Conservation (phyloP, 2,113 vertebrate genomes). For the Gallinago jamesoni region DNA sequence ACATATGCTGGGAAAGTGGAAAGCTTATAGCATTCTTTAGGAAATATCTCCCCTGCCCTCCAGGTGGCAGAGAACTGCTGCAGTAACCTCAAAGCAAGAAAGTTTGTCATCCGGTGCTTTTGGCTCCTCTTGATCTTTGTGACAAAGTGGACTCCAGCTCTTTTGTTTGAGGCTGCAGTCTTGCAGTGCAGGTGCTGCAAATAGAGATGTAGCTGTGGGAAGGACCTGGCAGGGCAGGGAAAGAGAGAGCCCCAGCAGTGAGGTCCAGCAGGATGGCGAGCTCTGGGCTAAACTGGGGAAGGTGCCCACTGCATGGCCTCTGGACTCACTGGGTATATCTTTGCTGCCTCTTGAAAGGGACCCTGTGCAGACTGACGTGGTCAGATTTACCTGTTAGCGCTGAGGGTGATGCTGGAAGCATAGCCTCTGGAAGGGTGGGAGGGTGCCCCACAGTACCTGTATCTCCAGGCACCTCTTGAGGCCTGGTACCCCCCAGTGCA, state of each 20-base stretch:
- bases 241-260: neutral
- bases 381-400: neutral
- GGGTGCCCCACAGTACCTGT: neutral
- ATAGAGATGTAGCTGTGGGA: neutral
- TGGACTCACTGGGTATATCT: neutral
- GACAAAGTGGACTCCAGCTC: neutral
- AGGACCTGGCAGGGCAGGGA: neutral
- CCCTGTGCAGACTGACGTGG: neutral
- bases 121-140: neutral
- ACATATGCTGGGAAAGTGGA: neutral
- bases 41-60: neutral
- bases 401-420: neutral
- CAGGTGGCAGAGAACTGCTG: neutral
- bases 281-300: neutral
- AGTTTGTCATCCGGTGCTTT: neutral
- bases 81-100: neutral
- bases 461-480: neutral
- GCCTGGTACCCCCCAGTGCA: fast-evolving
- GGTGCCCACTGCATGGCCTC: neutral
- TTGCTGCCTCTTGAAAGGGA: neutral
- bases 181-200: neutral
- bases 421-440: neutral
- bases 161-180: neutral
- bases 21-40: neutral
- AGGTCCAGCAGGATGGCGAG: fast-evolving